Evolutionary conservation across 2,888 invertebrate species (phyloP).

Genomic region (Pilophorus perplexus): DNA sequence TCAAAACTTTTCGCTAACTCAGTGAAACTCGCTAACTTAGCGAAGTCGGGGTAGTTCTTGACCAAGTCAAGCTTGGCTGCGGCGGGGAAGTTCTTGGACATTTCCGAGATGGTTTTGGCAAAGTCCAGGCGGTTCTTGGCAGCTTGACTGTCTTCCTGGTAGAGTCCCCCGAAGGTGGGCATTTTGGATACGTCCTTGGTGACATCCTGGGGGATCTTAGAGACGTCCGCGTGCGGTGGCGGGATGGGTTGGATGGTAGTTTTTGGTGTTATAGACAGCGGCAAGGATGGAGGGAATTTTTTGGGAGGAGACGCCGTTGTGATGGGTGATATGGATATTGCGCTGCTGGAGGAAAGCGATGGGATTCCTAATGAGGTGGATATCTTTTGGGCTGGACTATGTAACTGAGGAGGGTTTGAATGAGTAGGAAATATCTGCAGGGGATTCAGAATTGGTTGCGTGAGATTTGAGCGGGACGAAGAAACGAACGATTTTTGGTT

Average conservation of each 20-base stretch:
- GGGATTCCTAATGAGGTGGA: too few relatives aligned
- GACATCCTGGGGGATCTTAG: background rate
- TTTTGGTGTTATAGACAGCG: conserved; percentile 29
- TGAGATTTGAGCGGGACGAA: background rate
- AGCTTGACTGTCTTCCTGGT: background rate
- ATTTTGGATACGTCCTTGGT: too few relatives aligned
- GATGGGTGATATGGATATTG: conserved; percentile 26
- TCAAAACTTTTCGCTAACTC: too few relatives aligned
- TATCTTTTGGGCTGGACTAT: background rate
- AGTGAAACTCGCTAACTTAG: too few relatives aligned
- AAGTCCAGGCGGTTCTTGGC: background rate
- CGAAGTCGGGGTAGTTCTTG: background rate
- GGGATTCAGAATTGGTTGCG: background rate
- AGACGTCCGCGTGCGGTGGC: too few relatives aligned
- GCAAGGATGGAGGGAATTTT: background rate
- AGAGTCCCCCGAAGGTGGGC: background rate
- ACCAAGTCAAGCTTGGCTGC: background rate
- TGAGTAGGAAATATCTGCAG: conserved; percentile 15
- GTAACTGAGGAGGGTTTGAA: conserved; percentile 16
- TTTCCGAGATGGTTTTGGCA: too few relatives aligned
- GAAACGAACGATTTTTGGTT: too few relatives aligned
- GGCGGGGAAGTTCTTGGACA: too few relatives aligned
- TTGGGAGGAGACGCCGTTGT: background rate
- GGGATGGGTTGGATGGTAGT: too few relatives aligned
- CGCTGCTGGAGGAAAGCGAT: background rate